Conservation (phyloP, 2,888 invertebrate genomes). For the Abrostola tripartita region DNA sequence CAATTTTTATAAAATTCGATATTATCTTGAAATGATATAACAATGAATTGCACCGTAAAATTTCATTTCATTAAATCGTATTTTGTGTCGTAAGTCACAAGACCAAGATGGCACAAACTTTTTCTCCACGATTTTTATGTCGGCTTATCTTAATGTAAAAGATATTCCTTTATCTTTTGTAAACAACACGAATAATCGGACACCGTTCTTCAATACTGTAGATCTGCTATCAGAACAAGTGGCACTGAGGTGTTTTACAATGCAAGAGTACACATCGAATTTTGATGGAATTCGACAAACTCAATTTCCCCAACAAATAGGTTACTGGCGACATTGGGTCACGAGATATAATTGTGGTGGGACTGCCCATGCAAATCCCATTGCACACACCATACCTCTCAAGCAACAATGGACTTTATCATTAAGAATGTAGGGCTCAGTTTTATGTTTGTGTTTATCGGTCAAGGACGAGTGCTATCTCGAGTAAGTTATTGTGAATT, state of each 20-base stretch:
- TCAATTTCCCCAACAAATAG: constrained; percentile 84
- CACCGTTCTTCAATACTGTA: constrained; percentile 18
- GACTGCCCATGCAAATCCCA: constrained; percentile 75
- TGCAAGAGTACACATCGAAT: constrained; percentile 79
- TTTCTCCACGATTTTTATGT: background rate
- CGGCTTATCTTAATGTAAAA: background rate
- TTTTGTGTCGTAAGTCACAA: no score
- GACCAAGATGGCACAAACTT: no score
- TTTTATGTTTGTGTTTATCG: constrained; percentile 35
- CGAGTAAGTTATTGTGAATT: constrained; percentile 25
- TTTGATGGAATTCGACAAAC: constrained; percentile 87
- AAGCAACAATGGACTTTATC: constrained; percentile 50
- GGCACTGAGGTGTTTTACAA: constrained; percentile 72
- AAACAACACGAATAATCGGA: constrained; percentile 4
- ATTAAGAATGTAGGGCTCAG: constrained; percentile 26
- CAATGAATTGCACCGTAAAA: no score
- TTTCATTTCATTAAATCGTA: no score
- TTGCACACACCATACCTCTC: constrained; percentile 43
- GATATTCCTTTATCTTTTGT: background rate
- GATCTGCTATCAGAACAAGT: constrained; percentile 13
- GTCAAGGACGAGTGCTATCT: constrained; percentile 47
- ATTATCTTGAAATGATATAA: no score
- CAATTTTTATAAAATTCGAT: no score
- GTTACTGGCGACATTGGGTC: constrained; percentile 82
- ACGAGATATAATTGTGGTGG: constrained; percentile 79